Conservation (phyloP, 2,888 invertebrate genomes). For the Leptinotarsa haldemani region DNA sequence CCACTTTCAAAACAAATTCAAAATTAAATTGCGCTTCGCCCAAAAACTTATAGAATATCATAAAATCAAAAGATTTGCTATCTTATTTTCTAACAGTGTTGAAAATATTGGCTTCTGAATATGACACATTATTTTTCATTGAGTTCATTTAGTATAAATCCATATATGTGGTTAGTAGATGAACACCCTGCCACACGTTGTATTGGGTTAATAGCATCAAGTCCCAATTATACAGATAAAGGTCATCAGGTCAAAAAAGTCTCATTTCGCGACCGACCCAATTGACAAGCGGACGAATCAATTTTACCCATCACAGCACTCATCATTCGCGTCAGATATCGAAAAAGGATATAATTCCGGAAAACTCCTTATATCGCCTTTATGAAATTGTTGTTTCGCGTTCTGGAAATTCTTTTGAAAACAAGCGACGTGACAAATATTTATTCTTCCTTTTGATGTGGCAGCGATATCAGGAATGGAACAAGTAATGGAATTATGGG, state of each 20-base stretch:
- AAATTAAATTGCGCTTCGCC: no score
- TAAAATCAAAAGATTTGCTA: no score
- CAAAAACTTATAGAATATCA: no score
- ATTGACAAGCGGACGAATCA: slow-evolving; percentile 21
- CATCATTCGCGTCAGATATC: slow-evolving; percentile 11
- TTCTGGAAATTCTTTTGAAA: slow-evolving; percentile 28
- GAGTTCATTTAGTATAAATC: no score
- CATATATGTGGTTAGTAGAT: neutral
- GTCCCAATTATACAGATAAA: neutral
- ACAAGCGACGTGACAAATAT: neutral
- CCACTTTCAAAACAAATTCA: no score
- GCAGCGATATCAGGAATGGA: neutral
- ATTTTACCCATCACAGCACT: slow-evolving; percentile 16
- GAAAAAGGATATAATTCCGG: slow-evolving; percentile 23
- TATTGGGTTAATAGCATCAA: neutral
- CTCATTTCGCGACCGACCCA: slow-evolving; percentile 16
- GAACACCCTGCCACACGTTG: neutral
- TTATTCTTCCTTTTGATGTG: neutral
- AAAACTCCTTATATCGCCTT: slow-evolving; percentile 17
- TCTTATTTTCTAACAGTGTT: no score
- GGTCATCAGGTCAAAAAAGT: neutral
- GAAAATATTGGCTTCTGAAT: no score
- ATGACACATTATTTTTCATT: no score
- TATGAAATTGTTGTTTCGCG: slow-evolving; percentile 25
- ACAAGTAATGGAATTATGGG: neutral